Conservation (phyloP, 92 coral and sea anemone species). For the Palythoa grandiflora region DNA sequence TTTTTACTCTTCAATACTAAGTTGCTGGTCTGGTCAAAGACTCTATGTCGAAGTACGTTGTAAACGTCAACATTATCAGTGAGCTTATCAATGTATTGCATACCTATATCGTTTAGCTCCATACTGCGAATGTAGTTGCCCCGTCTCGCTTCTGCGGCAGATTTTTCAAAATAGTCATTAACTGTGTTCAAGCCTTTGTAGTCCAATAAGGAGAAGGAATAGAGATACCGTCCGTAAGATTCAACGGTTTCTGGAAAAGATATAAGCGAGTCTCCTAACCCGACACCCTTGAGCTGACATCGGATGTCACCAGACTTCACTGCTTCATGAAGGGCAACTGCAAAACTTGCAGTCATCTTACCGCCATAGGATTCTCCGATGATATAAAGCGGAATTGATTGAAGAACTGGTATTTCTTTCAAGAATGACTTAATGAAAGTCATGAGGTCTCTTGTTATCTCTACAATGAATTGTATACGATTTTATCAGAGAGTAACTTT, state of each 20-base stretch:
- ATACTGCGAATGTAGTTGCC: slow-evolving; percentile 64
- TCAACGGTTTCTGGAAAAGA: slow-evolving; percentile 71
- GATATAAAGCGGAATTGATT: slow-evolving; percentile 69
- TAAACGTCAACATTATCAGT: slow-evolving; percentile 84
- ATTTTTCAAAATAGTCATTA: slow-evolving; percentile 39
- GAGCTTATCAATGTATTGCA: slow-evolving; percentile 30
- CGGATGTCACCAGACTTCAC: slow-evolving; percentile 54
- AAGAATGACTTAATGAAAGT: slow-evolving; percentile 69
- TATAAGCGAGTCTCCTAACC: slow-evolving; percentile 80
- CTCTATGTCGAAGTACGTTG: slow-evolving; percentile 69
- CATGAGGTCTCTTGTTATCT: slow-evolving; percentile 74
- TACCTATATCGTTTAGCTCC: slow-evolving; percentile 39
- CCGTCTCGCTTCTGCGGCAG: slow-evolving; percentile 59
- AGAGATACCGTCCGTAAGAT: slow-evolving; percentile 75
- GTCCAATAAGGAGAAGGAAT: slow-evolving; percentile 77
- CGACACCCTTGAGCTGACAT: slow-evolving; percentile 74
- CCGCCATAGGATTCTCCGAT: slow-evolving; percentile 90
- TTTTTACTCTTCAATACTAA: not conserved
- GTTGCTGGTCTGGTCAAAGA: not conserved
- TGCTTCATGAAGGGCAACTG: slow-evolving; percentile 63
- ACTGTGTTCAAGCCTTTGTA: slow-evolving; percentile 50
- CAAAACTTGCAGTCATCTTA: slow-evolving; percentile 81
- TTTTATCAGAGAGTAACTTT: not conserved
- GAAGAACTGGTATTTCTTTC: slow-evolving; percentile 68
- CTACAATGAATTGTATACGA: slow-evolving; percentile 24